Evolutionary conservation across 1,140 invertebrate species (phyloP), one percentile per base, ranked within the genome.

Genomic region (Probaryconus sp.): DNA sequence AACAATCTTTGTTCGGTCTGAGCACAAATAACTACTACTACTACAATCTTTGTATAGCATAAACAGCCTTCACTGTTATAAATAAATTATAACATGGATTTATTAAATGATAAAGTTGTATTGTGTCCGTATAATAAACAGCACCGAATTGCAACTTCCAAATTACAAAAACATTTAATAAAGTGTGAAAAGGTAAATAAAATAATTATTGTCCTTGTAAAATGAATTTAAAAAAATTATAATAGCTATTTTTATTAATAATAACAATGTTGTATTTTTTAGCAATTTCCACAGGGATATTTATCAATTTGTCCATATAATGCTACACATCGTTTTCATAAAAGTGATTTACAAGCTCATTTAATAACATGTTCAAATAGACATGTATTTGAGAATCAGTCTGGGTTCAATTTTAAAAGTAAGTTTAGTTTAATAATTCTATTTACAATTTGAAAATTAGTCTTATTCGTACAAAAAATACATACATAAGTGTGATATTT

Each of bases 141-240:
- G 51, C 86, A 87, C 65, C 26, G 17, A 18, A 79, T 85, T n/a
- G 31, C 72, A 5, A 60, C 13, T 11, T 82, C 81, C 4, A 73
- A 81, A 33, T 47, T 87, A 11, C 81, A 83, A 42, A 77, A 43
- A 14, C 85, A 87, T 35, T 69, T 87, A 14, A 30, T 87, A 0
- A 87, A 84, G 67, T 87, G 86, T 38, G 78, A 86, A 70, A 85
- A 83, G 63, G 86, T 87, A 78, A 63, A 17, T 71, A 33, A 13
- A 35, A 40, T 50, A 60, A 35, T 43, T 58, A 30, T 24, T 17
- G 43, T 28, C 3, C 47, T 45, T 3, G 5, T 37, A 24, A 47
- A 37, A 47, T 1, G 5, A 42, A 24, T 42, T 42, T 7, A 24
- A 24, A 5, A n/a, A n/a, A n/a, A n/a, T n/a, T n/a, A n/a, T n/a